Evolutionary conservation across 2,113 vertebrate genomes (phyloP).

Genomic region (Hippocampus mohnikei): DNA sequence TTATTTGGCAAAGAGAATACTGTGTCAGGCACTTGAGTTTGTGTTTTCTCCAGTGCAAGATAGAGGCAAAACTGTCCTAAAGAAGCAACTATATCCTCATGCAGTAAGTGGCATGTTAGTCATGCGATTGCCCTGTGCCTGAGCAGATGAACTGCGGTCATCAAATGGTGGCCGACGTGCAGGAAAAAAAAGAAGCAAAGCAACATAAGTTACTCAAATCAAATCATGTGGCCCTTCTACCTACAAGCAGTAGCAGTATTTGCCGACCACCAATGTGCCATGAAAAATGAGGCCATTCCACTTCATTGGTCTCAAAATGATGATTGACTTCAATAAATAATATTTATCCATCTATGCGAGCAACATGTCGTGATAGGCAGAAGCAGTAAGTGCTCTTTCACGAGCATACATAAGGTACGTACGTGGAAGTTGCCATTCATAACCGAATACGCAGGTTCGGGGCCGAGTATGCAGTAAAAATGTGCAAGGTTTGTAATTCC

Average conservation of each 20-base stretch:
- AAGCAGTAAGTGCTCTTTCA: neutral
- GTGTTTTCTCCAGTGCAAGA: neutral
- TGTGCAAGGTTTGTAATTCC: neutral
- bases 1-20: slow-evolving; percentile 61
- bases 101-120: neutral
- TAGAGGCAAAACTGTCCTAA: neutral
- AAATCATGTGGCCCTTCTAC: slow-evolving; percentile 15
- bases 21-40: slow-evolving; percentile 34
- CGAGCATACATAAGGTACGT: too few relatives aligned
- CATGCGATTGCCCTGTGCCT: slow-evolving; percentile 33
- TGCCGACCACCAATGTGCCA: neutral
- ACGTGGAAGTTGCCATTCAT: neutral
- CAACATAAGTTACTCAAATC: slow-evolving; percentile 24
- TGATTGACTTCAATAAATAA: neutral
- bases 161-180: neutral
- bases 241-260: neutral
- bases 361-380: neutral
- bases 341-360: neutral
- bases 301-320: neutral
- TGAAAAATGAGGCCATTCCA: neutral
- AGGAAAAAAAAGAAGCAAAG: slow-evolving; percentile 20
- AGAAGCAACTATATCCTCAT: neutral
- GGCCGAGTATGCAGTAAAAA: neutral
- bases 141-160: slow-evolving; percentile 15
- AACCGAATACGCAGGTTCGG: neutral